These are phyloP conservation scores for Triplophysa dalaica DNA, from an alignment of 2,113 vertebrate species.

Conservation along the genomic window DNA sequence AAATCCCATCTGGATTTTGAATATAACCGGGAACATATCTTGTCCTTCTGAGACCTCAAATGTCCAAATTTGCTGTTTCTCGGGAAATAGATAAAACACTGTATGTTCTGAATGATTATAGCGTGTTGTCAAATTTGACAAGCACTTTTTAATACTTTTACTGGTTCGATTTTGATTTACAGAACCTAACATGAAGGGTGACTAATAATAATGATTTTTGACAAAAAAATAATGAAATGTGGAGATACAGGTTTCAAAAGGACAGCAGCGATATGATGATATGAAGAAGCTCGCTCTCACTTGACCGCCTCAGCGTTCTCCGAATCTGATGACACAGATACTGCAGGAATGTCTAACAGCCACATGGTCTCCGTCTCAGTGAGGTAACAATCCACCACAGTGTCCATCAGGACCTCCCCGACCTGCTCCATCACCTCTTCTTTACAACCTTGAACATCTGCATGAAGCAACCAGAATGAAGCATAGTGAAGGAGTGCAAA, in stretches of 20 bases:
- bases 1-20: background rate
- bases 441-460: constrained; percentile 69
- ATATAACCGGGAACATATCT: background rate
- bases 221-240: too few relatives aligned
- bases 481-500: too few relatives aligned
- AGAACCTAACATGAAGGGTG: too few relatives aligned
- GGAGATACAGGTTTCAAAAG: too few relatives aligned
- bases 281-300: constrained; percentile 65
- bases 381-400: constrained; percentile 70
- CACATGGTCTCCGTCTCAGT: constrained; percentile 78
- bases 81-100: too few relatives aligned
- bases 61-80: too few relatives aligned
- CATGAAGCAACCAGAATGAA: background rate
- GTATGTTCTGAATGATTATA: too few relatives aligned
- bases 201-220: too few relatives aligned
- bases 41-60: too few relatives aligned
- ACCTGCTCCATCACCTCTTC: constrained; percentile 62
- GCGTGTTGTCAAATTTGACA: too few relatives aligned
- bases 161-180: too few relatives aligned
- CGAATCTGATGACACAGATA: constrained; percentile 72
- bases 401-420: constrained; percentile 74
- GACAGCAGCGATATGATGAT: background rate
- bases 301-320: constrained; percentile 70
- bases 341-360: constrained; percentile 76
- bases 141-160: too few relatives aligned